These are phyloP conservation scores for Ophion ventricosus DNA, from an alignment of 2,888 invertebrate species.

Conservation along the genomic window DNA sequence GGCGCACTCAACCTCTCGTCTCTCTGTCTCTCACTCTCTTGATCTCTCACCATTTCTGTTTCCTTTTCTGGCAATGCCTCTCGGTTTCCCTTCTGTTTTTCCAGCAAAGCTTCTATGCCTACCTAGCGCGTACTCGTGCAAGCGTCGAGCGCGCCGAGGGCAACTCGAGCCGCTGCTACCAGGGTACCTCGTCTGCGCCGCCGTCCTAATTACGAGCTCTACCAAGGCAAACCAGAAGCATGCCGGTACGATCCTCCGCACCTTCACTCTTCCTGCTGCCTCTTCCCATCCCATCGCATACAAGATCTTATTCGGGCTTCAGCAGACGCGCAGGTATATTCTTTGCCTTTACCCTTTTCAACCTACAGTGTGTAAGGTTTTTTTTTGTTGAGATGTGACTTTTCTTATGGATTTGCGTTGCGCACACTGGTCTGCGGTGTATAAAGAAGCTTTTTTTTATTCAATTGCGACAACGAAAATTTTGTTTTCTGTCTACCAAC, in stretches of 20 bases:
- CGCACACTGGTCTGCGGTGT: not conserved
- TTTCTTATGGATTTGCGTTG: not conserved
- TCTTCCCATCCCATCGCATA: constrained; percentile 19
- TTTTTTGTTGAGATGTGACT: not conserved
- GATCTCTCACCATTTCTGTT: constrained; percentile 9
- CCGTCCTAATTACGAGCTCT: constrained; percentile 65
- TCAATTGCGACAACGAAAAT: not conserved
- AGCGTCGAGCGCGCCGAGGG: constrained; percentile 52
- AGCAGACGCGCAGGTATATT: constrained; percentile 57
- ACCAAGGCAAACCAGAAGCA: constrained; percentile 40
- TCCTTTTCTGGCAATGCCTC: constrained; percentile 1
- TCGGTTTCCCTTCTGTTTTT: constrained; percentile 47
- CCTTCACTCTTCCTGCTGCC: not conserved
- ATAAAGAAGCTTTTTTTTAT: not conserved
- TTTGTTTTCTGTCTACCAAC: not conserved
- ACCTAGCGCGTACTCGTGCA: constrained; percentile 57
- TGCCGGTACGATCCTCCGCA: constrained; percentile 43
- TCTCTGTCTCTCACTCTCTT: constrained; percentile 14
- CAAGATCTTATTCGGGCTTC: constrained; percentile 64
- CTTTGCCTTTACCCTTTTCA: constrained; percentile 10
- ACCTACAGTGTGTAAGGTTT: not conserved
- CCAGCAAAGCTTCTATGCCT: constrained; percentile 50
- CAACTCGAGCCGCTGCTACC: constrained; percentile 50
- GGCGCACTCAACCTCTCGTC: constrained; percentile 28
- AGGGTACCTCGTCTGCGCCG: constrained; percentile 25